Evolutionary conservation across 23 tunicate genomes (phyloP).

Genomic region (Aplidium turbinatum): DNA sequence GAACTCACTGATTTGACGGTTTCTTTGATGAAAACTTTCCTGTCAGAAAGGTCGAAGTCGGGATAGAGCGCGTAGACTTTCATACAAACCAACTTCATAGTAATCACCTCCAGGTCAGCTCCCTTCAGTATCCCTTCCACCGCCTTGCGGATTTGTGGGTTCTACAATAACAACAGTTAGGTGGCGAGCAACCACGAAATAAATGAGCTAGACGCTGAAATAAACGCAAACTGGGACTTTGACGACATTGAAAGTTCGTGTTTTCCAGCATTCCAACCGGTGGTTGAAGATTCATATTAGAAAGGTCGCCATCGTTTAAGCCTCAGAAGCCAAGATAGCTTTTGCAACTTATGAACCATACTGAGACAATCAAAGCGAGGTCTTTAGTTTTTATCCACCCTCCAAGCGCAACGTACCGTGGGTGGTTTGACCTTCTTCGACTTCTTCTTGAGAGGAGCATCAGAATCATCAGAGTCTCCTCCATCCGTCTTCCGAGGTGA

Average conservation of each 20-base stretch:
- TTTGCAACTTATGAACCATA: too few relatives aligned
- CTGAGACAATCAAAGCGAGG: too few relatives aligned
- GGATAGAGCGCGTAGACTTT: conserved; percentile 73
- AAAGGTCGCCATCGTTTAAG: too few relatives aligned
- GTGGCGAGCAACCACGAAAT: too few relatives aligned
- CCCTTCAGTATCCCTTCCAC: conserved; percentile 71
- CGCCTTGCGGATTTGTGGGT: conserved; percentile 60
- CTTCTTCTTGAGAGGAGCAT: conserved; percentile 29
- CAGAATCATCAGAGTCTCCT: conserved; percentile 47
- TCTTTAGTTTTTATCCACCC: too few relatives aligned
- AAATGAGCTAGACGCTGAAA: too few relatives aligned
- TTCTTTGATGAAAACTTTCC: conserved; percentile 82
- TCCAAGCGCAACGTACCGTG: conserved; percentile 33
- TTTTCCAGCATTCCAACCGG: too few relatives aligned
- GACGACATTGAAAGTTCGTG: too few relatives aligned
- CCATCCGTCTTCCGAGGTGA: background rate
- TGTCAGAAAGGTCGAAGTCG: conserved; percentile 65
- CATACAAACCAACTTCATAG: conserved; percentile 84
- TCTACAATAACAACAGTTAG: conserved; percentile 16
- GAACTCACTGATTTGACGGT: conserved; percentile 72
- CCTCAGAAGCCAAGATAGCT: too few relatives aligned
- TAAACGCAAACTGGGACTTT: too few relatives aligned
- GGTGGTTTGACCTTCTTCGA: conserved; percentile 52
- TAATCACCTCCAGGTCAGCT: conserved; percentile 82
- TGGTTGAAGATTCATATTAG: too few relatives aligned